Evolutionary conservation across 1,140 invertebrate species (phyloP).

Genomic region (Laupala kohalensis): DNA sequence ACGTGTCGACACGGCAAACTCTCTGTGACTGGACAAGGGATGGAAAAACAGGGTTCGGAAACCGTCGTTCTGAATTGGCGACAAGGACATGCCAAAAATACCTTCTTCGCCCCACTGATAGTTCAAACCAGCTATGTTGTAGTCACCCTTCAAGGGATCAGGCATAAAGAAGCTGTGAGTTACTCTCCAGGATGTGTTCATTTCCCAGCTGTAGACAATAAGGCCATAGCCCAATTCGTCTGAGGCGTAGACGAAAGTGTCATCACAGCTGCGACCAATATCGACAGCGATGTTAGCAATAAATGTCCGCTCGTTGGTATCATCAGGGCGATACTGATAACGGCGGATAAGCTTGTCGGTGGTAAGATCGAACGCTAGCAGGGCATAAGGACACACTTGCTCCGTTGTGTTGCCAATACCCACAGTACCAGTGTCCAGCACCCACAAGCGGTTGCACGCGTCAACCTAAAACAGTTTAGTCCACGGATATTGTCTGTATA

Average conservation of each 20-base stretch:
- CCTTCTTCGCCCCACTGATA: conserved; percentile 73
- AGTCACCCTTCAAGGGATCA: conserved; percentile 52
- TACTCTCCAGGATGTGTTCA: conserved; percentile 59
- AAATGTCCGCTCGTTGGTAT: conserved; percentile 60
- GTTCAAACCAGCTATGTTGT: conserved; percentile 34
- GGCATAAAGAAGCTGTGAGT: conserved; percentile 63
- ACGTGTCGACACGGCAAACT: conserved; percentile 61
- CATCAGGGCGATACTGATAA: conserved; percentile 53
- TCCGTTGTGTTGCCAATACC: conserved; percentile 44
- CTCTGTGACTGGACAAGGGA: conserved; percentile 56
- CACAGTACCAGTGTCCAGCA: conserved; percentile 65
- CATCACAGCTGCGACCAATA: conserved; percentile 56
- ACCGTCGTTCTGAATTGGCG: conserved; percentile 46
- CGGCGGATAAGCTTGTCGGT: conserved; percentile 53
- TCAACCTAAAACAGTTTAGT: too few relatives aligned
- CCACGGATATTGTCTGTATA: too few relatives aligned
- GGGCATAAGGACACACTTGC: conserved; percentile 54
- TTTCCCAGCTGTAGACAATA: conserved; percentile 59
- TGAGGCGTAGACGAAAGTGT: conserved; percentile 64
- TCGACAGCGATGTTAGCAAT: conserved; percentile 72
- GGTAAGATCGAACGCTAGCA: conserved; percentile 61
- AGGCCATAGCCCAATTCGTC: conserved; percentile 69
- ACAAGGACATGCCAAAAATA: conserved; percentile 62
- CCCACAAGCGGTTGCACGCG: conserved; percentile 63
- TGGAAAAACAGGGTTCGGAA: conserved; percentile 60